Percentiles rank a stretch among this genome's conserved stretches.
These are phyloP conservation scores for Brotula barbata DNA, from an alignment of 2,797 vertebrate species.

Conservation along the genomic window DNA sequence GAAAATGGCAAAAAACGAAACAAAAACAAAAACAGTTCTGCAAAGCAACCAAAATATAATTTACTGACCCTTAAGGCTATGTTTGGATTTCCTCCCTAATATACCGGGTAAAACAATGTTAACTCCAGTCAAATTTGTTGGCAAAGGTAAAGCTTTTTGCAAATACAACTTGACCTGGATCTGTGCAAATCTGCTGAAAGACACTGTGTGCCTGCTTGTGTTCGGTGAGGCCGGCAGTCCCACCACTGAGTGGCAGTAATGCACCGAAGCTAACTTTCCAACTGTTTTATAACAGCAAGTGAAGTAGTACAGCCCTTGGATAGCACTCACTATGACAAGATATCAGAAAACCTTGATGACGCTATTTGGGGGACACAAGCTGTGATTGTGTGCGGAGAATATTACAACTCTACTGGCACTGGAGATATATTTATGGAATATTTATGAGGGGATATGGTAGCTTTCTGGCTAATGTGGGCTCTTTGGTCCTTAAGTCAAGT, in stretches of 20 bases:
- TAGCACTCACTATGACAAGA: slow-evolving; percentile 48
- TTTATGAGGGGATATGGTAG: slow-evolving; percentile 44
- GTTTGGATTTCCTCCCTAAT: neutral
- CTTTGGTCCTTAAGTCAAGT: slow-evolving; percentile 51
- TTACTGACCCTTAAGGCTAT: neutral
- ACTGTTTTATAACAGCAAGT: slow-evolving; percentile 57
- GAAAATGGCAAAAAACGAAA: too few species aligned
- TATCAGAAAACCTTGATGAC: slow-evolving; percentile 45
- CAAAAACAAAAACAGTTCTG: neutral
- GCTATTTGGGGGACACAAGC: slow-evolving; percentile 40
- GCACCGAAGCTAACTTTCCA: slow-evolving; percentile 54
- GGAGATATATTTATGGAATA: slow-evolving; percentile 44
- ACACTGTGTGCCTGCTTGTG: slow-evolving; percentile 49
- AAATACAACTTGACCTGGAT: slow-evolving; percentile 44
- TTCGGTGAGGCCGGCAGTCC: slow-evolving; percentile 47
- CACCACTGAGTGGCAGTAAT: slow-evolving; percentile 64
- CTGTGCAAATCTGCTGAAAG: slow-evolving; percentile 51
- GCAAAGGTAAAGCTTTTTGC: slow-evolving; percentile 18
- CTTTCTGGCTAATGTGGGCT: slow-evolving; percentile 56
- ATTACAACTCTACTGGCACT: slow-evolving; percentile 38
- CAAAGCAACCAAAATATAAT: slow-evolving; percentile 12
- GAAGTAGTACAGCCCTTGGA: slow-evolving; percentile 46
- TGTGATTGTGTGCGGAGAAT: slow-evolving; percentile 28
- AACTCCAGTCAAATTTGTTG: slow-evolving; percentile 31
- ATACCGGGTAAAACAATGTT: neutral